Percentiles rank a stretch among this genome's conserved stretches.
Conservation (phyloP, 1,140 invertebrate species). For the Lutraria rhynchaena region DNA sequence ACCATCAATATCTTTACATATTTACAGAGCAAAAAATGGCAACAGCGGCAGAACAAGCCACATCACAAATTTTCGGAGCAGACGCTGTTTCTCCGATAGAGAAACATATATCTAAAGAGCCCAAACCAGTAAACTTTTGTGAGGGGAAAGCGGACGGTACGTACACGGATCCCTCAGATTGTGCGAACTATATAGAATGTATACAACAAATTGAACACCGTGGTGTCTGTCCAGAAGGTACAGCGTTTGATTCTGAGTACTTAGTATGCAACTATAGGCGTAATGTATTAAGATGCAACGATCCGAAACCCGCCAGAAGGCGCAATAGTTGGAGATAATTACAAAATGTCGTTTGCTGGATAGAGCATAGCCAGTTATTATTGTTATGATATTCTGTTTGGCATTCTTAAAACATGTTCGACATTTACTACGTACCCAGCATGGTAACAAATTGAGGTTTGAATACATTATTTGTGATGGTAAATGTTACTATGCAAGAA, state of each 20-base stretch:
- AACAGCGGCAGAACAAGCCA: constrained; percentile 10
- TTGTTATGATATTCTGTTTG: too few relatives aligned
- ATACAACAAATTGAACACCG: constrained; percentile 23
- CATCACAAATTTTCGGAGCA: constrained; percentile 8
- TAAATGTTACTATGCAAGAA: too few relatives aligned
- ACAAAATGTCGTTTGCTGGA: too few relatives aligned
- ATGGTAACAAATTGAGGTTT: too few relatives aligned
- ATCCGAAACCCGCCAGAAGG: background rate
- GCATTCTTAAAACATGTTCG: too few relatives aligned
- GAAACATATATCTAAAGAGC: background rate
- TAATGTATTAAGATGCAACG: constrained; percentile 34
- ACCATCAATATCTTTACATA: too few relatives aligned
- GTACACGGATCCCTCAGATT: constrained; percentile 37
- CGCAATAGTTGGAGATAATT: background rate
- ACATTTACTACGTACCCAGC: too few relatives aligned
- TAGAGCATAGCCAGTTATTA: too few relatives aligned
- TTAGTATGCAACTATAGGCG: constrained; percentile 46
- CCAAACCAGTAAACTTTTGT: constrained; percentile 13
- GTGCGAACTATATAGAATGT: constrained; percentile 54
- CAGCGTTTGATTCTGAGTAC: constrained; percentile 9
- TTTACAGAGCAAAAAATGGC: constrained; percentile 13
- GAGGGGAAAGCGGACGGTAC: constrained; percentile 45
- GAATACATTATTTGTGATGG: too few relatives aligned
- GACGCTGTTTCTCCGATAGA: background rate
- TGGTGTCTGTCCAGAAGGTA: constrained; percentile 36